Base-by-base conservation (phyloP, 2,888 invertebrate genomes). In the Platycnemis pennipes region DNA sequence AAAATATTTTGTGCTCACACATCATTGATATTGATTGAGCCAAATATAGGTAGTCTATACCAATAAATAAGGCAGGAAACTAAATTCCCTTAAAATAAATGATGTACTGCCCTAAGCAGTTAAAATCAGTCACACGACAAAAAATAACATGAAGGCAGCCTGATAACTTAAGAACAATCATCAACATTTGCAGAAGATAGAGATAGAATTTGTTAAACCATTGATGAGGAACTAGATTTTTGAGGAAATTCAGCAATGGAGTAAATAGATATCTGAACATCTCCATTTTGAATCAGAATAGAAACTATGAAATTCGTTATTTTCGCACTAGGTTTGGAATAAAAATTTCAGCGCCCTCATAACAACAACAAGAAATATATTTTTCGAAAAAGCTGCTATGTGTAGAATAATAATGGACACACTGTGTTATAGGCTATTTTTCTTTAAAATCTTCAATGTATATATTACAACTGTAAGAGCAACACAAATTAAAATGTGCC, bases 281-380 rank as follows among this genome's bases (percentile, higher is more conserved):
- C 91, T 69, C 69, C 42, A 63, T 44, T 91, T 91, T 45, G 69
- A 42, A 31, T 22, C 56, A 91, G 69, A 26, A 44, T 91, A 69
- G 44, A 63, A 13, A 91, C 44, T 69, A 63, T 63, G n/a, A 91
- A 91, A 11, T 45, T 63, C 44, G 22, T 63, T 91, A 91, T 44
- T 56, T 89, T 53, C 89, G 42, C 56, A 53, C 42, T 69, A 26
- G 46, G 87, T 22, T 87, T 87, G 26, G 56, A 91, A 91, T 91
- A 91, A 91, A 91, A 91, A 69, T 63, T 63, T 56, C 91, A 63
- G 91, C 63, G 42, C 56, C 91, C 91, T 63, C 63, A 69, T 44
- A 91, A 44, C 91, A 69, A 44, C 69, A 91, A 91, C 91, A 91
- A 44, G 44, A 44, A 42, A 63, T 91, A 91, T 91, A 91, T n/a